Base-by-base conservation (phyloP, 2,888 invertebrate genomes). In the Epinotia brunnichana region DNA sequence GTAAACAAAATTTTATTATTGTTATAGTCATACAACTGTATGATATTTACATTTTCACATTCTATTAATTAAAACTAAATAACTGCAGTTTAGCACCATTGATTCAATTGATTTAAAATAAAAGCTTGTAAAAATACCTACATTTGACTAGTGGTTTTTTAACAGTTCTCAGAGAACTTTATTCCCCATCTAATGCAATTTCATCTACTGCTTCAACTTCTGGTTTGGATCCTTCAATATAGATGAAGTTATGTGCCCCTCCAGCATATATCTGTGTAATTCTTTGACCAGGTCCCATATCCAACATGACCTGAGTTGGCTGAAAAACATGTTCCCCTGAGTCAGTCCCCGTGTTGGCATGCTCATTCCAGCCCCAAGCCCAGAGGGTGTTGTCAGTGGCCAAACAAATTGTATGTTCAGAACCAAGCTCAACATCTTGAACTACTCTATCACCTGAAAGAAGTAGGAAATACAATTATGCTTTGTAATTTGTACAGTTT, bases 321-420 rank as follows among this genome's bases (percentile, higher is more conserved):
- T 75, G 74, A 73, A 81, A 82, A 19, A 92, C 85, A 69, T 81
- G 80, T 19, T 87, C 83, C 53, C 80, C 83, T n/a, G 78, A 75
- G n/a, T 78, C 78, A 39, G 95, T 95, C 69, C 97, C 97, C 81
- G 97, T 97, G 85, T 96, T 97, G 53, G 96, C 96, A 89, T 97
- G 97, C 82, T 98, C 97, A 88, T 98, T 97, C 97, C 97, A 98
- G 0, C 97, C 97, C 97, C 97, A 98, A 21, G 96, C 95, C 82
- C 95, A 95, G 7, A 97, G 84, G 63, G 94, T 92, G 44, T 95
- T 95, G 72, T 95, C 94, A 75, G 92, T 94, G 79, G 94, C 94
- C 76, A 96, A 87, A 75, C 96, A 95, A 76, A 97, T 84, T 59
- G 95, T 96, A 82, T 97, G 97, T 81, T 97, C 97, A 0, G 97